Evolutionary conservation across 2,888 invertebrate species (phyloP).

Genomic region (Ariolimax columbianus): DNA sequence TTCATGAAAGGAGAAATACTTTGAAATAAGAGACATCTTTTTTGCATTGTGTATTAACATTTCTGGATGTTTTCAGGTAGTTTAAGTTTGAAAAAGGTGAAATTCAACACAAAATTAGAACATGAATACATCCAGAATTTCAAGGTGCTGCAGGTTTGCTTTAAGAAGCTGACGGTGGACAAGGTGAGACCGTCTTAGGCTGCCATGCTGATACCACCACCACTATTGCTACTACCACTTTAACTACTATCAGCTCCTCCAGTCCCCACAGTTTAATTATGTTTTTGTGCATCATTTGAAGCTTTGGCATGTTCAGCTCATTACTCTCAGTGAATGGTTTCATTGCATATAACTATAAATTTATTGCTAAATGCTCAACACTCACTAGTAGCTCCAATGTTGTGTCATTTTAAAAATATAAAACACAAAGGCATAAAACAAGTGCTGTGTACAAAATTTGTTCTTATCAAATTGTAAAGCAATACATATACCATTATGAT

Average conservation of each 20-base stretch:
- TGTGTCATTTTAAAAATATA: too few relatives aligned
- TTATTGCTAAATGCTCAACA: neutral
- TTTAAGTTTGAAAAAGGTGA: constrained; percentile 90
- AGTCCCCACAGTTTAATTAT: too few relatives aligned
- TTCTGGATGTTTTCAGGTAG: constrained; percentile 74
- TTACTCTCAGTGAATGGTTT: neutral
- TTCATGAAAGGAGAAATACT: too few relatives aligned
- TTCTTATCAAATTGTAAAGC: too few relatives aligned
- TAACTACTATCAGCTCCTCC: neutral
- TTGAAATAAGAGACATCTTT: too few relatives aligned
- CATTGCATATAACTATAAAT: neutral
- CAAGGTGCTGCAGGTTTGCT: constrained; percentile 96
- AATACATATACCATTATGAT: too few relatives aligned
- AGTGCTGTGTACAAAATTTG: too few relatives aligned
- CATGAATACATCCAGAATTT: constrained; percentile 99
- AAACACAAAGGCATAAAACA: too few relatives aligned
- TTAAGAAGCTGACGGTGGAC: constrained; percentile 98
- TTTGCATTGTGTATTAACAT: neutral
- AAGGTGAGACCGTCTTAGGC: constrained; percentile 85
- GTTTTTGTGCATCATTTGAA: constrained; percentile 26
- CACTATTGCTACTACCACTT: neutral
- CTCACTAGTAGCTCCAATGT: neutral
- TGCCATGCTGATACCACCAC: neutral
- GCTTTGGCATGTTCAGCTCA: constrained; percentile 21
- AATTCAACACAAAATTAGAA: constrained; percentile 98